Evolutionary conservation across 2,797 vertebrate species (phyloP).

Genomic region (Sebastes itinus): DNA sequence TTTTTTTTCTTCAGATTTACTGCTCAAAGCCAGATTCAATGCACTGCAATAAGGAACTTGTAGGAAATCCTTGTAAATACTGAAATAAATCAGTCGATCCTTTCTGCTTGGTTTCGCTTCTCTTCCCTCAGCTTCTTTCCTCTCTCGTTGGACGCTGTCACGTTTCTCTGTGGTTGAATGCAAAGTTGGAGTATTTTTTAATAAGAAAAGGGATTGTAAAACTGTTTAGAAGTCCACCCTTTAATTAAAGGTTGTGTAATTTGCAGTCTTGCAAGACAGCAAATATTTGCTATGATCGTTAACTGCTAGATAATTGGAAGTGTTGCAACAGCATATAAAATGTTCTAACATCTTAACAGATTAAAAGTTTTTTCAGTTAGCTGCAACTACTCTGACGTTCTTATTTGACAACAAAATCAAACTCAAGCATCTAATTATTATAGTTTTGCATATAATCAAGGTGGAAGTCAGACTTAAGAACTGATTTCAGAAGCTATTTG

Average conservation of each 20-base stretch:
- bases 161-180: background rate
- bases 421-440: background rate
- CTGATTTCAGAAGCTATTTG: background rate
- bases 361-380: background rate
- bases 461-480: background rate
- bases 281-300: background rate
- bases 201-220: background rate
- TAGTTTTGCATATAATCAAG: background rate
- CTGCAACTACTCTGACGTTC: background rate
- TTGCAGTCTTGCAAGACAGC: background rate
- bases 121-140: constrained; percentile 9
- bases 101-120: constrained; percentile 28
- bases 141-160: background rate
- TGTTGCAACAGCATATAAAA: background rate
- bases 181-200: background rate
- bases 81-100: constrained; percentile 74
- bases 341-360: background rate
- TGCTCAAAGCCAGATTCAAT: constrained; percentile 49
- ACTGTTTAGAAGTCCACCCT: background rate
- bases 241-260: background rate
- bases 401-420: background rate
- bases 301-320: background rate
- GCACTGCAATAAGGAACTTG: constrained; percentile 77
- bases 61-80: constrained; percentile 84
- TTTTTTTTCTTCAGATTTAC: constrained; percentile 12